These are phyloP conservation scores for Hirudinaria manillensis DNA, from an alignment of 2,888 invertebrate genomes.

Conservation along the genomic window DNA sequence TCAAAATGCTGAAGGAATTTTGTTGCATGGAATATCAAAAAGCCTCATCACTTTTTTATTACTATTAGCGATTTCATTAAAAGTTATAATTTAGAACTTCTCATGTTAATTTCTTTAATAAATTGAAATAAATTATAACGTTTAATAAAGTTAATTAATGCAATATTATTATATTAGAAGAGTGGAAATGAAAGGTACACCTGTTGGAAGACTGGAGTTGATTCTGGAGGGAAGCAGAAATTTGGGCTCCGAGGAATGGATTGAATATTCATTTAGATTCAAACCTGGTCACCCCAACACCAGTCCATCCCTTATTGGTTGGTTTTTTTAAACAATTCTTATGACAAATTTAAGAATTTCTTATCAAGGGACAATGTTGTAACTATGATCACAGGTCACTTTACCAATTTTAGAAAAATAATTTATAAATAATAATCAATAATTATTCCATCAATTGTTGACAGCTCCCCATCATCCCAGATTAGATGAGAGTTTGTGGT, in stretches of 20 bases:
- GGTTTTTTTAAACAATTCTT: slow-evolving; percentile 42
- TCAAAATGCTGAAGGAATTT: no score
- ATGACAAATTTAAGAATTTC: not conserved
- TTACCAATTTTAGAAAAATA: not conserved
- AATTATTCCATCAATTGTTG: slow-evolving; percentile 38
- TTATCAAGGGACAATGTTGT: not conserved
- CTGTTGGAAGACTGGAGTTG: slow-evolving; percentile 65
- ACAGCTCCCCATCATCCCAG: slow-evolving; percentile 71
- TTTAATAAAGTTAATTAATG: no score
- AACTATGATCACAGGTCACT: not conserved
- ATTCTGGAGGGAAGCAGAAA: slow-evolving; percentile 67
- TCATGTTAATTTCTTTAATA: not conserved
- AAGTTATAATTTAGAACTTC: not conserved
- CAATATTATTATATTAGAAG: not conserved
- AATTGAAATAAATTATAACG: not conserved
- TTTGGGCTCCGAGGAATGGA: slow-evolving; percentile 63
- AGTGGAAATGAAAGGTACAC: slow-evolving; percentile 1
- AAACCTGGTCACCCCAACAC: slow-evolving; percentile 69
- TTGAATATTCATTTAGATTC: slow-evolving; percentile 69
- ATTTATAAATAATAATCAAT: not conserved
- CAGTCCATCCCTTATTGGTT: slow-evolving; percentile 66
- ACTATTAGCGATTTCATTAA: no score
- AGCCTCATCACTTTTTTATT: no score
- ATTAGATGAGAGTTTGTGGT: slow-evolving; percentile 78
- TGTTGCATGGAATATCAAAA: no score